Percentiles rank a stretch among this genome's conserved stretches.
Conservation (phyloP, 2,113 vertebrate genomes). For the Micromys minutus region DNA sequence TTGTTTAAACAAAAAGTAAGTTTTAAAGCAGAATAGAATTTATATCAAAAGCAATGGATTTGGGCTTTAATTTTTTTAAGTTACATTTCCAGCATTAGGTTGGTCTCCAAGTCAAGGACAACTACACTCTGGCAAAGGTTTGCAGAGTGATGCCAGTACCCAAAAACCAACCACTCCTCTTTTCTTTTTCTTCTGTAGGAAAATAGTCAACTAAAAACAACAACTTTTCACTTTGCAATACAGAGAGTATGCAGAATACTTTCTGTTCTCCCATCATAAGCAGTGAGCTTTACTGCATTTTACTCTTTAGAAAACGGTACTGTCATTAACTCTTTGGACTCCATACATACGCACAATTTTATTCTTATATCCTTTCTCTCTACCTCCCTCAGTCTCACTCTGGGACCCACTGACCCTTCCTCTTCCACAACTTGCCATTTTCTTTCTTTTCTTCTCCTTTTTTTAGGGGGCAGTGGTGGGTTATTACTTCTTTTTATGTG, state of each 20-base stretch:
- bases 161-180: neutral
- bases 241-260: slow-evolving; percentile 21
- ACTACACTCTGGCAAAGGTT: neutral
- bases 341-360: neutral
- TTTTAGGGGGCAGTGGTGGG: too few species aligned
- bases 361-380: neutral
- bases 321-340: neutral
- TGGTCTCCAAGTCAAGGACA: slow-evolving; percentile 28
- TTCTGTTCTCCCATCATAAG: neutral
- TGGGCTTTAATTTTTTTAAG: neutral
- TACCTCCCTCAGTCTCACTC: neutral
- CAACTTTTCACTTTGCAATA: neutral
- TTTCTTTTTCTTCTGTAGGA: too few species aligned
- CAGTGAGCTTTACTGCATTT: neutral
- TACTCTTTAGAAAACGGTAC: neutral
- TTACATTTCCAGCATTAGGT: neutral
- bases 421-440: neutral
- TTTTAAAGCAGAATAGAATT: neutral
- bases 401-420: too few species aligned
- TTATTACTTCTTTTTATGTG: neutral
- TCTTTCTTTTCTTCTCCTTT: neutral
- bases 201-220: slow-evolving; percentile 26
- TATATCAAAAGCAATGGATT: neutral
- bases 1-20: neutral
- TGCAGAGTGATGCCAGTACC: neutral